These are phyloP conservation scores for Nephrotoma guestfalica DNA, from an alignment of 2,888 invertebrate genomes.

Conservation along the genomic window DNA sequence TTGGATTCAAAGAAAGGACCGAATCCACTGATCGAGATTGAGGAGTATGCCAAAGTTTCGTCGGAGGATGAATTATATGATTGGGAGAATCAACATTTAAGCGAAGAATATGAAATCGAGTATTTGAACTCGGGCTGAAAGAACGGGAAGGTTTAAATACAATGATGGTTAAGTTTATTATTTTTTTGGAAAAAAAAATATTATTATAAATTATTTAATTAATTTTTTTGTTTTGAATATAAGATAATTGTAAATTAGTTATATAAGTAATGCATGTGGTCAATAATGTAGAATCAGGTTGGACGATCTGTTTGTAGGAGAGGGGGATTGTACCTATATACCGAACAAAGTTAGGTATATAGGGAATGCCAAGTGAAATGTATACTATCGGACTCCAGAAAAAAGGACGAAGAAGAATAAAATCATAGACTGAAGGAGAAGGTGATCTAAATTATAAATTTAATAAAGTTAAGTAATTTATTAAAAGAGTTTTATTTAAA, in stretches of 20 bases:
- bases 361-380: background rate
- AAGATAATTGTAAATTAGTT: background rate
- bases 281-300: background rate
- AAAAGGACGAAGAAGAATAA: background rate
- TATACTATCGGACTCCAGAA: too few relatives aligned
- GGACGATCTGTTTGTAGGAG: background rate
- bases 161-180: background rate
- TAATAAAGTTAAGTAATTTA: too few relatives aligned
- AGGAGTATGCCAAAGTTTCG: background rate
- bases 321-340: background rate
- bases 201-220: too few relatives aligned
- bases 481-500: too few relatives aligned
- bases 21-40: background rate
- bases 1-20: background rate
- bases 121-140: background rate
- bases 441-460: too few relatives aligned
- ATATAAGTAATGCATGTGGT: background rate
- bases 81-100: background rate
- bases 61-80: background rate
- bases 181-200: background rate
- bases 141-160: background rate
- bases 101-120: background rate
- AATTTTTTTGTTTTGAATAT: background rate
- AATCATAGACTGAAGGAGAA: too few relatives aligned
- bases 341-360: background rate